phyloP scores from a whole-genome alignment of 2,113 vertebrate genomes.

The Oreocharis arfaki region DNA sequence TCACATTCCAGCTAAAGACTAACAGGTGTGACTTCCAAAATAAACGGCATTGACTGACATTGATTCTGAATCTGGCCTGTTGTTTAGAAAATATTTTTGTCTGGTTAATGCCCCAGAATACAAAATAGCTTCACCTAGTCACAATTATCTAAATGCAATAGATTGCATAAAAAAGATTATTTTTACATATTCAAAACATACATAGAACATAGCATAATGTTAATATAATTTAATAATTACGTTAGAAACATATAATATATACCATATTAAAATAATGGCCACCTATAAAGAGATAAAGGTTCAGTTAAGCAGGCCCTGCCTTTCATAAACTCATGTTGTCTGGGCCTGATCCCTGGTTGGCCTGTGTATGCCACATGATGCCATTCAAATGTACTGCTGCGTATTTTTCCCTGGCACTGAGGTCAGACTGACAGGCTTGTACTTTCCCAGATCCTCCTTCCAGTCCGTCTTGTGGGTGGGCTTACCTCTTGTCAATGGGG shows the following conservation, averaged over 20 bases:
- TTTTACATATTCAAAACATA: neutral
- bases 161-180: neutral
- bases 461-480: neutral
- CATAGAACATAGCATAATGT: neutral
- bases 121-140: neutral
- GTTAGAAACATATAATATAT: neutral
- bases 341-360: neutral
- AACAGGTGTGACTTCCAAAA: neutral
- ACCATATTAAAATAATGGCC: neutral
- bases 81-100: neutral
- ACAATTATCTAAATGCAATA: neutral
- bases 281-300: neutral
- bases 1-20: neutral
- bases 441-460: neutral
- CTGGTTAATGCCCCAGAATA: neutral
- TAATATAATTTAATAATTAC: neutral
- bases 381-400: neutral
- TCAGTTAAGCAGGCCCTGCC: neutral
- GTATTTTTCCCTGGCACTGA: neutral
- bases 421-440: neutral
- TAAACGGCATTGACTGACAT: neutral
- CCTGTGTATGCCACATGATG: neutral
- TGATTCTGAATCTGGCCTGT: neutral
- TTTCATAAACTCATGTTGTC: neutral
- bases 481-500: neutral